Conservation (phyloP, 2,888 invertebrate genomes). For the Acrobasis consociella region DNA sequence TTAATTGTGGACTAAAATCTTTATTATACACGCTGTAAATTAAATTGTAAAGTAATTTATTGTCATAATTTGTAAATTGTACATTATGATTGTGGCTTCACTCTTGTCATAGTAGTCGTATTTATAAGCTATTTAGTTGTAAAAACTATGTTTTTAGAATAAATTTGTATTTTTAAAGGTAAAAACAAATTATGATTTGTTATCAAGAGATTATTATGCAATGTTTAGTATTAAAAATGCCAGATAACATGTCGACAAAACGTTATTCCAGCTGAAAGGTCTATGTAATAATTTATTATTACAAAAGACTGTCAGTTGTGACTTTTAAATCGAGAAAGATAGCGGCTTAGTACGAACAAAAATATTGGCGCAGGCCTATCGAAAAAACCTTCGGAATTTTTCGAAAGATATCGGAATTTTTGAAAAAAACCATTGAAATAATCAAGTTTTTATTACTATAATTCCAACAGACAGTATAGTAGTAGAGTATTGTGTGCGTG, state of each 20-base stretch:
- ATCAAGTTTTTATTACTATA: too few relatives aligned
- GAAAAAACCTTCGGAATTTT: too few relatives aligned
- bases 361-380: too few relatives aligned
- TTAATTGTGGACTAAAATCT: constrained; percentile 12
- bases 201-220: not conserved
- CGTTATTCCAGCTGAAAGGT: too few relatives aligned
- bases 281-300: too few relatives aligned
- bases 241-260: not conserved
- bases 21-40: constrained; percentile 28
- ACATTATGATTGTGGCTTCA: constrained; percentile 26
- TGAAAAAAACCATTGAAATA: too few relatives aligned
- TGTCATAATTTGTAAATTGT: constrained; percentile 34
- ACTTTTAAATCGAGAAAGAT: too few relatives aligned
- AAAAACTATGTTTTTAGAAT: not conserved
- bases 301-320: too few relatives aligned
- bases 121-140: not conserved
- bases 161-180: not conserved
- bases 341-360: too few relatives aligned
- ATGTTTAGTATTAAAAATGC: not conserved
- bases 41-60: constrained; percentile 26
- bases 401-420: too few relatives aligned
- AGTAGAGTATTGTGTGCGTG: too few relatives aligned
- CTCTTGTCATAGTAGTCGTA: constrained; percentile 2
- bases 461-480: too few relatives aligned
- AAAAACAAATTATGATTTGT: not conserved